These are phyloP conservation scores for Zelleria hepariella DNA, from an alignment of 2,888 invertebrate species.

Conservation along the genomic window DNA sequence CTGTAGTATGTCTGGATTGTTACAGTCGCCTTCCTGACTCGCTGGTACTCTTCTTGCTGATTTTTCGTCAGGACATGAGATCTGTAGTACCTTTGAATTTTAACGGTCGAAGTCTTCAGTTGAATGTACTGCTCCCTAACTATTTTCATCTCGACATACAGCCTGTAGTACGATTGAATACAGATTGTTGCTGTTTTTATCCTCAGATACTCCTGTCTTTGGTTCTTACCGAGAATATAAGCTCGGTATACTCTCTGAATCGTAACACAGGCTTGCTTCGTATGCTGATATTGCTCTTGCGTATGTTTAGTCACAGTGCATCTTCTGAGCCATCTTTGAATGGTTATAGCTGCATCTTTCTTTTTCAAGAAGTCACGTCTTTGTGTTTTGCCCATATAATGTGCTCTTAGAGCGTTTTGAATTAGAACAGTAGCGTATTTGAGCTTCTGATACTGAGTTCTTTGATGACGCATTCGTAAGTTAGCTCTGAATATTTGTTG, in stretches of 20 bases:
- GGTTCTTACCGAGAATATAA: constrained; percentile 10
- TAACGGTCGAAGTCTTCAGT: constrained; percentile 31
- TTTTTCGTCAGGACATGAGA: constrained; percentile 33
- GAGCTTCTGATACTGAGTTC: constrained; percentile 27
- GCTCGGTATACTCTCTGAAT: constrained; percentile 23
- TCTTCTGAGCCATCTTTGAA: constrained; percentile 63
- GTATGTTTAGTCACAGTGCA: constrained; percentile 27
- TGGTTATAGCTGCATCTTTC: constrained; percentile 37
- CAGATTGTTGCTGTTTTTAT: constrained; percentile 8
- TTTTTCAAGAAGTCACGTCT: constrained; percentile 33
- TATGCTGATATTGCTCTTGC: constrained; percentile 29
- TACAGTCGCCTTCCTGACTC: constrained; percentile 26
- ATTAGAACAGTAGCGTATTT: constrained; percentile 37
- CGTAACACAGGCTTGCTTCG: constrained; percentile 21
- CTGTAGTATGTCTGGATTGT: constrained; percentile 6
- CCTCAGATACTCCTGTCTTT: constrained; percentile 7
- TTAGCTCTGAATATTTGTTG: constrained; percentile 56
- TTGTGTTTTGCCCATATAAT: constrained; percentile 28
- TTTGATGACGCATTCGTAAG: constrained; percentile 37
- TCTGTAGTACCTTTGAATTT: constrained; percentile 46
- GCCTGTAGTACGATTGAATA: constrained; percentile 46
- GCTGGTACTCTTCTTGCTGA: constrained; percentile 26
- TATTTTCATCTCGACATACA: constrained; percentile 36
- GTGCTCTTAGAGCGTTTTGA: constrained; percentile 52
- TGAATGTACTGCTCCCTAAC: constrained; percentile 30